Percentiles rank a stretch among this genome's conserved stretches.
Conservation (phyloP, 2,113 vertebrate species). For the Candoia aspera region DNA sequence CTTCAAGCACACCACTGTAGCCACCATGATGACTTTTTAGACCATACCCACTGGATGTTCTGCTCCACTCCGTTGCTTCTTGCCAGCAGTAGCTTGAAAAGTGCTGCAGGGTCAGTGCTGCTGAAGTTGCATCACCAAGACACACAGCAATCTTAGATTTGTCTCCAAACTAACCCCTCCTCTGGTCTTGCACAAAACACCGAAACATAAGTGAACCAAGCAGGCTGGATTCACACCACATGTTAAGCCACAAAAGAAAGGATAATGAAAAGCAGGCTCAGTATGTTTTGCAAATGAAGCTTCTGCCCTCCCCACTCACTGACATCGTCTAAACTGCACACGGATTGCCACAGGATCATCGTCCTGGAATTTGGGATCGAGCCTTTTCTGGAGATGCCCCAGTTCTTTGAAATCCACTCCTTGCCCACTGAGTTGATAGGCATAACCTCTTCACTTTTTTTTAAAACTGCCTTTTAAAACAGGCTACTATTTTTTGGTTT, state of each 20-base stretch:
- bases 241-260: background rate
- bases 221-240: background rate
- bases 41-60: background rate
- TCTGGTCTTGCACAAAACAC: too few species aligned
- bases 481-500: background rate
- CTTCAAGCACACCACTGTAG: background rate
- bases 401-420: background rate
- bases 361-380: background rate
- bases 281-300: background rate
- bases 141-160: too few species aligned
- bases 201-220: too few species aligned
- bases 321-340: background rate
- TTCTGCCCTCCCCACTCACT: background rate
- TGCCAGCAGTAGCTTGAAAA: background rate
- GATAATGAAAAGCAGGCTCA: background rate
- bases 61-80: background rate
- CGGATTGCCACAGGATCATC: background rate
- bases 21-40: background rate
- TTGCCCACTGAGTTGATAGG: background rate
- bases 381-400: background rate
- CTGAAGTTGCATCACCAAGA: too few species aligned
- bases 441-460: background rate
- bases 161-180: too few species aligned
- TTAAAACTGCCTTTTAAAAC: background rate
- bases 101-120: too few species aligned